Conservation (phyloP, 1,140 invertebrate genomes). For the Papilio dardanus region DNA sequence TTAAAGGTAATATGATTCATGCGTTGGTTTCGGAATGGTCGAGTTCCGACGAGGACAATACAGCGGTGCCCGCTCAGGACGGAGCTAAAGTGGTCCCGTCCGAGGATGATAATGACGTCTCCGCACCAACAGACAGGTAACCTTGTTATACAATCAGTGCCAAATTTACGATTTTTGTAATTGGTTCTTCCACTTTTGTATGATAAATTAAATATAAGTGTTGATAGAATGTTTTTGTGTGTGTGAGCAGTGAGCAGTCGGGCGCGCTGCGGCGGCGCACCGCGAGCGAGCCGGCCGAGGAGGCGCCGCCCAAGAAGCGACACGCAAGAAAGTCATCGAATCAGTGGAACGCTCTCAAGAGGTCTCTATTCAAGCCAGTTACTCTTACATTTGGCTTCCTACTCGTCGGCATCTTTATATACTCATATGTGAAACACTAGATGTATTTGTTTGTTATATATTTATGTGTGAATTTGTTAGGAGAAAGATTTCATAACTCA, state of each 20-base stretch:
- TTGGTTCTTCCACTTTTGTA: neutral
- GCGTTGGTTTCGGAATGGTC: neutral
- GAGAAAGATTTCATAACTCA: neutral
- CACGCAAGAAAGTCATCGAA: constrained; percentile 78
- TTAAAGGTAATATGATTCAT: neutral
- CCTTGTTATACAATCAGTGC: neutral
- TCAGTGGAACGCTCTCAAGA: constrained; percentile 81
- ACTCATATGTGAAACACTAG: constrained; percentile 76
- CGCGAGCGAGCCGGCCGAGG: constrained; percentile 68
- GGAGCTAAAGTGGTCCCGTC: neutral
- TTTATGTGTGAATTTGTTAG: neutral
- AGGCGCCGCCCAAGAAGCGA: constrained; percentile 79
- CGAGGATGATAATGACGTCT: neutral
- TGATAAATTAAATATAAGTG: too few species aligned
- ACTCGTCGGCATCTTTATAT: constrained; percentile 72
- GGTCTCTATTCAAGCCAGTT: constrained; percentile 82
- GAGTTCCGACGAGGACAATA: neutral
- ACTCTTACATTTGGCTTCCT: constrained; percentile 79
- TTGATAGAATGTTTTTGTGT: neutral
- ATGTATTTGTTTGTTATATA: neutral
- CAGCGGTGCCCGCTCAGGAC: neutral
- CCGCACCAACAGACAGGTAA: neutral
- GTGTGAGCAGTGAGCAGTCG: constrained; percentile 41
- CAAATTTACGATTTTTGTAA: neutral
- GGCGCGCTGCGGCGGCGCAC: constrained; percentile 57